Percentiles rank a stretch among this genome's conserved stretches.
Evolutionary conservation across 2,888 invertebrate genomes (phyloP).

Genomic region (Apamea anceps): DNA sequence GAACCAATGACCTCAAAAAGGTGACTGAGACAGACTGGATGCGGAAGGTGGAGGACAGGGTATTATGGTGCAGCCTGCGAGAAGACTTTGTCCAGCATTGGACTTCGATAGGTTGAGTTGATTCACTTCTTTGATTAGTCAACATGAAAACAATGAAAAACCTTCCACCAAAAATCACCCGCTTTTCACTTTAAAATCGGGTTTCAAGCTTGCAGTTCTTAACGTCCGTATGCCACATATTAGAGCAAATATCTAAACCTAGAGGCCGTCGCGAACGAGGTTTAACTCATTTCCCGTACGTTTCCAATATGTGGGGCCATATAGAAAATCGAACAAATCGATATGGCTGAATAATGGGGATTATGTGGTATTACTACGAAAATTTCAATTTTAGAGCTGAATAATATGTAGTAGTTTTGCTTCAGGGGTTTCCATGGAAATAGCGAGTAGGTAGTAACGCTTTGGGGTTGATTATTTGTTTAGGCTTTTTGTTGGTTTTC

Average conservation of each 20-base stretch:
- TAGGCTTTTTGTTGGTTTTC: slow-evolving; percentile 1
- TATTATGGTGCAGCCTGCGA: neutral
- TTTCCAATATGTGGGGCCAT: slow-evolving; percentile 84
- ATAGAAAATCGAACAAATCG: slow-evolving; percentile 80
- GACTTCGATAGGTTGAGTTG: neutral
- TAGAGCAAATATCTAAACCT: slow-evolving; percentile 81
- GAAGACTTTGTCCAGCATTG: neutral
- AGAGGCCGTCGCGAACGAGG: slow-evolving; percentile 84
- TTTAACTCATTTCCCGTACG: slow-evolving; percentile 88
- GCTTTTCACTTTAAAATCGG: neutral
- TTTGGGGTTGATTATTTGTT: slow-evolving; percentile 1
- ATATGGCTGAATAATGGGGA: slow-evolving; percentile 75
- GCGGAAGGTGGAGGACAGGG: neutral
- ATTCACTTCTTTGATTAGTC: neutral
- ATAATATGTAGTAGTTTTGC: slow-evolving; percentile 10
- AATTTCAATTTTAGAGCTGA: slow-evolving; percentile 63
- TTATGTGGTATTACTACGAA: slow-evolving; percentile 74
- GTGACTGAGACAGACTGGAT: neutral
- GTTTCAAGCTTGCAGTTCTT: slow-evolving; percentile 23
- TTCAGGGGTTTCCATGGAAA: neutral
- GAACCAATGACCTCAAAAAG: neutral
- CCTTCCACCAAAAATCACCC: neutral
- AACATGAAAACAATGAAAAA: neutral
- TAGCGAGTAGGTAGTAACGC: neutral
- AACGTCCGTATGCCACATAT: slow-evolving; percentile 71